phyloP scores from a whole-genome alignment of 1,140 invertebrate genomes.

The Brachionus calyciflorus region DNA sequence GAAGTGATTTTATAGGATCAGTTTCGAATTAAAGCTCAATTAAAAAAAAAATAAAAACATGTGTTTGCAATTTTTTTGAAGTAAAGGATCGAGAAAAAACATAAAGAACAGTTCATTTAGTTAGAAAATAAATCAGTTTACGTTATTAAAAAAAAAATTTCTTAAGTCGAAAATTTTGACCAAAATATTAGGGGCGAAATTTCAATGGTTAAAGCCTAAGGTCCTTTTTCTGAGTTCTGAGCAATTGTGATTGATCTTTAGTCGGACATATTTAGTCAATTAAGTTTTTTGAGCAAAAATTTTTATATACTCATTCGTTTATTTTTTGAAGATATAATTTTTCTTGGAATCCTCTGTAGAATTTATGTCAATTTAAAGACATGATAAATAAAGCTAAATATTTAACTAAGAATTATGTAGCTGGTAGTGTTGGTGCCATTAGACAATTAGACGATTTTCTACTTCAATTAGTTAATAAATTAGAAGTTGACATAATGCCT shows the following conservation, averaged over 20 bases:
- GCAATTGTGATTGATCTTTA: no score
- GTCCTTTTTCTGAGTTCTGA: no score
- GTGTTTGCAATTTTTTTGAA: background rate
- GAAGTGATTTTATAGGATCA: background rate
- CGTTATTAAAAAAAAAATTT: background rate
- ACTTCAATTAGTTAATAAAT: conserved; percentile 61
- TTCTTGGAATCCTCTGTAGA: no score
- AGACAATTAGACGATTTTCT: conserved; percentile 70
- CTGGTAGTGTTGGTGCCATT: conserved; percentile 65
- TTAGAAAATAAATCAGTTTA: background rate
- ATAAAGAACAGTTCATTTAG: background rate
- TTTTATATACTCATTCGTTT: no score
- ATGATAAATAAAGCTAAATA: conserved; percentile 59
- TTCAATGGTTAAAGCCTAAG: conserved; percentile 1
- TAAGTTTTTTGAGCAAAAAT: no score
- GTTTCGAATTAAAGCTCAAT: background rate
- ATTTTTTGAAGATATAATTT: no score
- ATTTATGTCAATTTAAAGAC: conserved; percentile 59
- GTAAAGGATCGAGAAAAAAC: background rate
- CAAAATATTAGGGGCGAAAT: background rate
- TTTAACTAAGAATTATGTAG: conserved; percentile 59
- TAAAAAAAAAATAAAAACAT: background rate
- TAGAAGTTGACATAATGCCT: conserved; percentile 79
- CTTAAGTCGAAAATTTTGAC: background rate
- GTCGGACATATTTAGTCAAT: no score